Percentiles rank a stretch among this genome's conserved stretches.
Conservation (phyloP, 2,797 vertebrate species). For the Nyctibius grandis region DNA sequence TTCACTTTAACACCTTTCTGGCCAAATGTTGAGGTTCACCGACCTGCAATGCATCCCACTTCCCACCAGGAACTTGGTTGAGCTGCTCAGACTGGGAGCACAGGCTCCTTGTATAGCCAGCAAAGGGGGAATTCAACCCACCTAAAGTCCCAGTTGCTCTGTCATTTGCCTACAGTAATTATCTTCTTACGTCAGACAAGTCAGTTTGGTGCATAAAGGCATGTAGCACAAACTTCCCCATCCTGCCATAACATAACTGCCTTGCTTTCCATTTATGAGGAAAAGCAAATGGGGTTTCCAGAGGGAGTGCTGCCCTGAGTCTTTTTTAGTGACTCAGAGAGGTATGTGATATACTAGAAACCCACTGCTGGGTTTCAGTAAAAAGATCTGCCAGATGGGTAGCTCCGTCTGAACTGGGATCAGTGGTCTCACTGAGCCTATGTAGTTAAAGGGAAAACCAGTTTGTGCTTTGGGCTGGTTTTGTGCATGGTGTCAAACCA, state of each 20-base stretch:
- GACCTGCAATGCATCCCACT: not conserved
- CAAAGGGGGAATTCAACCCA: not conserved
- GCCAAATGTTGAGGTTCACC: not conserved
- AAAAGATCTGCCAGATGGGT: not conserved
- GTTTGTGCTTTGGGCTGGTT: not conserved
- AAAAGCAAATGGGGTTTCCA: not conserved
- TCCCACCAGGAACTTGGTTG: not conserved
- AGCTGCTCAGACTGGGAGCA: not conserved
- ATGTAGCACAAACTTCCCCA: not conserved
- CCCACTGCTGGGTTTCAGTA: not conserved
- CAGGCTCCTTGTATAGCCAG: not conserved
- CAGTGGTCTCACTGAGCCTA: not conserved
- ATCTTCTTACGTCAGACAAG: not conserved
- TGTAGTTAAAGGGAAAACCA: not conserved
- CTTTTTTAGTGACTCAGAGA: not conserved
- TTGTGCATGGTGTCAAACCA: not conserved
- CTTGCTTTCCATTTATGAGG: not conserved
- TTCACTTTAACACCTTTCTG: not conserved
- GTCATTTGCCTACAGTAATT: not conserved
- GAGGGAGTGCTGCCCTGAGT: not conserved
- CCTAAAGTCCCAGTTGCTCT: not conserved
- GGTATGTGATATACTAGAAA: not conserved
- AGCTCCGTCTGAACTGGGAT: not conserved
- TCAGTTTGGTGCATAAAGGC: not conserved
- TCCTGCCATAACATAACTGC: not conserved